Percentiles rank a stretch among this genome's conserved stretches.
phyloP scores from a whole-genome alignment of 2,888 invertebrate species.

The Habrosyne pyritoides region DNA sequence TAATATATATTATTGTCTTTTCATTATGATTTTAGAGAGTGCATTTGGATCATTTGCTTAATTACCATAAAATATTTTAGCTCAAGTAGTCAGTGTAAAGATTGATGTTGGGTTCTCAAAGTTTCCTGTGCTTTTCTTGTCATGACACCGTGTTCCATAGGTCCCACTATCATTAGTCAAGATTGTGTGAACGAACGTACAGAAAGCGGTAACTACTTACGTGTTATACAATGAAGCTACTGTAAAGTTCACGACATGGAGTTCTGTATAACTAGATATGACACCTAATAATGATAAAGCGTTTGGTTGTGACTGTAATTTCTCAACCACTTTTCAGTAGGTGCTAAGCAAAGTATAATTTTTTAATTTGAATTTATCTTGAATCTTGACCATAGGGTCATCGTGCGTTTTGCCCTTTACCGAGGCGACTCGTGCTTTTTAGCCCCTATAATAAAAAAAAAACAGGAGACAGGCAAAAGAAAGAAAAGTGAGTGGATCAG shows the following conservation, averaged over 20 bases:
- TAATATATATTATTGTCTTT: too few species aligned
- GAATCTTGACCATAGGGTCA: too few species aligned
- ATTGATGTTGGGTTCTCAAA: neutral
- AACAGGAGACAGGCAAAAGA: too few species aligned
- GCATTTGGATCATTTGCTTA: neutral
- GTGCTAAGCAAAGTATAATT: too few species aligned
- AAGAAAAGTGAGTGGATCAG: too few species aligned
- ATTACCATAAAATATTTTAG: neutral
- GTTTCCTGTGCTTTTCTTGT: constrained; percentile 3
- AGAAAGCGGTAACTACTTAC: constrained; percentile 24
- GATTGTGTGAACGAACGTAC: constrained; percentile 42
- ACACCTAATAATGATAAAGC: neutral
- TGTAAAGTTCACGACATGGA: constrained; percentile 14
- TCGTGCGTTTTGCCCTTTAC: too few species aligned
- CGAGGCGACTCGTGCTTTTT: too few species aligned
- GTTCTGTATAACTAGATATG: neutral
- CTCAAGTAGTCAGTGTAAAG: neutral
- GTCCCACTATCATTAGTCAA: constrained; percentile 25
- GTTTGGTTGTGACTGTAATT: too few species aligned
- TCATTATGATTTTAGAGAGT: too few species aligned
- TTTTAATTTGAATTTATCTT: too few species aligned
- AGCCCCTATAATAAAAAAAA: too few species aligned
- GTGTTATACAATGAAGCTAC: constrained; percentile 34
- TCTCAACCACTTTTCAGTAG: too few species aligned
- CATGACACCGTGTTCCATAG: constrained; percentile 11